These are phyloP conservation scores for Penaeus vannamei DNA, from an alignment of 1,140 invertebrate species.

Conservation along the genomic window DNA sequence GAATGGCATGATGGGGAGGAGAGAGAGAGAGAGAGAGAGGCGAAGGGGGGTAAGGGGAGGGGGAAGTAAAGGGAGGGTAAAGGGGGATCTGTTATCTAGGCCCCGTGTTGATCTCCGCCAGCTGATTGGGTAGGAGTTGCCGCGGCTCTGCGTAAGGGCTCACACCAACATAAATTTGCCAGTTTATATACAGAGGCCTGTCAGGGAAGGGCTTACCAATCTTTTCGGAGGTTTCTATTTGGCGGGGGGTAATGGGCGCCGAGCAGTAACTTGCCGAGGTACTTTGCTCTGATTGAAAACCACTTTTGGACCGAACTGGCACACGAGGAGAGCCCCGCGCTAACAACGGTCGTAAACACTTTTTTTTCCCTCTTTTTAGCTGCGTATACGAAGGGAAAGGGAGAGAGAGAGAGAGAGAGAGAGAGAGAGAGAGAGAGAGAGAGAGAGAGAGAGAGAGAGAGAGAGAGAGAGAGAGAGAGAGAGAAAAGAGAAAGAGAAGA, in stretches of 20 bases:
- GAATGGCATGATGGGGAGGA: not conserved
- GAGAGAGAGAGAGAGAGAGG: not conserved
- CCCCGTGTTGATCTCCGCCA: not conserved
- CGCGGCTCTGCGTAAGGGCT: conserved; percentile 2
- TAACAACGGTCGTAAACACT: no score
- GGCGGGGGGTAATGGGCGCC: conserved; percentile 44
- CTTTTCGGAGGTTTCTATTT: conserved; percentile 50
- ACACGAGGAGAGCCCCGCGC: not conserved
- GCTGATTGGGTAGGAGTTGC: conserved; percentile 39
- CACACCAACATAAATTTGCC: conserved; percentile 48
- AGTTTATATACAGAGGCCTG: conserved; percentile 46
- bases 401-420: no score
- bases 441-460: no score
- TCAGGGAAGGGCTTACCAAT: conserved; percentile 48
- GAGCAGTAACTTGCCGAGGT: conserved; percentile 24
- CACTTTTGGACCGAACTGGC: conserved; percentile 10
- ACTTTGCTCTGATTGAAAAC: conserved; percentile 51
- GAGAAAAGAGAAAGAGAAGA: no score
- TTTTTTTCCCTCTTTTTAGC: no score
- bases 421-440: no score
- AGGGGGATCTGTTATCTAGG: conserved; percentile 36
- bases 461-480: no score
- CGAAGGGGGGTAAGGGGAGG: not conserved
- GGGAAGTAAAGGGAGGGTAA: not conserved
- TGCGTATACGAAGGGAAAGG: no score